Conservation (phyloP, 53 echinoderm and acorn worm species). For the Echinarachnius parma region DNA sequence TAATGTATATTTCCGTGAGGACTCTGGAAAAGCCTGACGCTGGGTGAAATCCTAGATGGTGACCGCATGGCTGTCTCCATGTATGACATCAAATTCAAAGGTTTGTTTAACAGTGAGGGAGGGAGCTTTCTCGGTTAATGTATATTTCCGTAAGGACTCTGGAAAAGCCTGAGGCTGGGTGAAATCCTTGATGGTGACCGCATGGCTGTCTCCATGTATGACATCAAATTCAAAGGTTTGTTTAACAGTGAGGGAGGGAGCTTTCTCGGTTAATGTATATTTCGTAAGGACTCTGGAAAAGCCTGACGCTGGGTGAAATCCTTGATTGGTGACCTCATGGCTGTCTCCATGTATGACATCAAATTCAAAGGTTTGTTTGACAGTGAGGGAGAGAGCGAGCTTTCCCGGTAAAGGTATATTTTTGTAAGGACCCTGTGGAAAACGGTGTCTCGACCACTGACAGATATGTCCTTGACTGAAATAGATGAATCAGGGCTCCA, state of each 20-base stretch:
- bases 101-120: too few species aligned
- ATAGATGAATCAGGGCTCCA: too few species aligned
- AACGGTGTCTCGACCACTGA: too few species aligned
- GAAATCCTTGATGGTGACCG: constrained; percentile 96
- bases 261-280: neutral
- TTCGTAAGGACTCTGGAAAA: constrained; percentile 44
- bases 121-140: too few species aligned
- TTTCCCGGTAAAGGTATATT: too few species aligned
- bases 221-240: constrained; percentile 88
- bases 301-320: constrained; percentile 82
- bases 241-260: too few species aligned
- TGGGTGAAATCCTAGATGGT: constrained; percentile 95
- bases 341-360: constrained; percentile 82
- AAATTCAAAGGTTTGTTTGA: constrained; percentile 89
- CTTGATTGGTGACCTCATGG: constrained; percentile 95
- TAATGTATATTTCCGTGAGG: too few species aligned
- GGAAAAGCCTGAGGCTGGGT: constrained; percentile 71
- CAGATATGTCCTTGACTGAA: too few species aligned
- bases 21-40: constrained; percentile 66
- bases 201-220: constrained; percentile 91
- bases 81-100: constrained; percentile 90
- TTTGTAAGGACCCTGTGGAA: too few species aligned
- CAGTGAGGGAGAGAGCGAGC: too few species aligned
- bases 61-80: constrained; percentile 94
- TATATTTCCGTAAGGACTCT: neutral